A percentile compares a stretch with the other conserved stretches of the same genome.
Conservation (phyloP, 2,888 invertebrate genomes). For the Dryocosmus kuriphilus region DNA sequence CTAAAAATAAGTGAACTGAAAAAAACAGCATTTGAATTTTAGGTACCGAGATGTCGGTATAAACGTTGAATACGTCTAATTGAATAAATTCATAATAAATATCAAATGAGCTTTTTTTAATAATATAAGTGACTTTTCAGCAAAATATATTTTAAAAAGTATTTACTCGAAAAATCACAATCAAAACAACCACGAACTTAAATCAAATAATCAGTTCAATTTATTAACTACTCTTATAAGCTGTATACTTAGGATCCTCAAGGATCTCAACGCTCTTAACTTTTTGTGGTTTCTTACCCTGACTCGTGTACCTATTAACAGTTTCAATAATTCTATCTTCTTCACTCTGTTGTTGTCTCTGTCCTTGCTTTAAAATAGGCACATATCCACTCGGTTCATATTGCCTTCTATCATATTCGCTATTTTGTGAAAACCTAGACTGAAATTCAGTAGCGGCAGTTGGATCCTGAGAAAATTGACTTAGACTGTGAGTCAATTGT, state of each 20-base stretch:
- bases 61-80: not conserved
- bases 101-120: not conserved
- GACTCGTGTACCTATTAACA: slow-evolving; percentile 27
- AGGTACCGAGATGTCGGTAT: not conserved
- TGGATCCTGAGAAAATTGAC: slow-evolving; percentile 57
- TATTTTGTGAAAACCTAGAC: slow-evolving; percentile 62
- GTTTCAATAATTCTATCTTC: slow-evolving; percentile 32
- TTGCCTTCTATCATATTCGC: slow-evolving; percentile 72
- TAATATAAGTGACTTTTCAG: not conserved
- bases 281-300: slow-evolving; percentile 62
- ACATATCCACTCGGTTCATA: slow-evolving; percentile 63
- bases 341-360: not conserved
- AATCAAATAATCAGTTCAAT: not conserved
- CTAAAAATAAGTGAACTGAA: not conserved
- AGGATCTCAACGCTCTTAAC: slow-evolving; percentile 73
- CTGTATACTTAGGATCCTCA: slow-evolving; percentile 63
- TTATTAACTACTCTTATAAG: slow-evolving; percentile 23
- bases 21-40: not conserved
- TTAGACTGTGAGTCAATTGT: slow-evolving; percentile 65
- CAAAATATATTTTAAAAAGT: not conserved
- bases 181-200: not conserved
- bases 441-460: slow-evolving; percentile 3
- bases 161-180: not conserved
- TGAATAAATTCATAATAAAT: not conserved
- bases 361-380: slow-evolving; percentile 14